A percentile compares a stretch with the other conserved stretches of the same genome.
phyloP scores from a whole-genome alignment of 2,888 invertebrate species.

The Mesorhabditis belari region DNA sequence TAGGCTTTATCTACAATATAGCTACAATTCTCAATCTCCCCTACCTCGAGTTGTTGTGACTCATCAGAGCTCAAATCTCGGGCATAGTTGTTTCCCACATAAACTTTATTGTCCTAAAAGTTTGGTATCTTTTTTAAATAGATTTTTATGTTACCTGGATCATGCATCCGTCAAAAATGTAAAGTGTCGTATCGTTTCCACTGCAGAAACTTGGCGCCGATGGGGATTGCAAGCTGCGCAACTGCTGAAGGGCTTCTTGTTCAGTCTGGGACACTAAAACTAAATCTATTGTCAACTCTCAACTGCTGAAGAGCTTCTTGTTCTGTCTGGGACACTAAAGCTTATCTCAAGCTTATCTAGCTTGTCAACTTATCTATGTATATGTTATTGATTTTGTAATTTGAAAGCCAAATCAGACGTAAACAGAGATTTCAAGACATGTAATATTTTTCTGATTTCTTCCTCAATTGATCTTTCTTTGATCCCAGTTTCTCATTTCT shows the following conservation, averaged over 20 bases:
- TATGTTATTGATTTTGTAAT: no score
- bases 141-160: slow-evolving; percentile 1
- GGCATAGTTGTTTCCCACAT: slow-evolving; percentile 24
- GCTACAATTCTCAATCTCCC: no score
- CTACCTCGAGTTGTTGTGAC: slow-evolving; percentile 14
- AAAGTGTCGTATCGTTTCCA: slow-evolving; percentile 30
- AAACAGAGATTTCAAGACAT: no score
- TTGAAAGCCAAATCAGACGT: no score
- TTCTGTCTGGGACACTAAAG: not conserved
- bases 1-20: no score
- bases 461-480: no score
- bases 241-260: not conserved
- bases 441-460: no score
- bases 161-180: slow-evolving; percentile 28
- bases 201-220: slow-evolving; percentile 23
- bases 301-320: not conserved
- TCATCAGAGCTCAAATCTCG: slow-evolving; percentile 21
- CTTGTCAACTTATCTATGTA: no score
- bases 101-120: slow-evolving; percentile 24
- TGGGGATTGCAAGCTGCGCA: not conserved
- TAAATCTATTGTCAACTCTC: no score
- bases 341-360: no score
- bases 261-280: not conserved
- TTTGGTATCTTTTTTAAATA: no score
- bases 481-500: no score